These are phyloP conservation scores for Oryzias celebensis DNA, from an alignment of 2,113 vertebrate species.

Conservation along the genomic window DNA sequence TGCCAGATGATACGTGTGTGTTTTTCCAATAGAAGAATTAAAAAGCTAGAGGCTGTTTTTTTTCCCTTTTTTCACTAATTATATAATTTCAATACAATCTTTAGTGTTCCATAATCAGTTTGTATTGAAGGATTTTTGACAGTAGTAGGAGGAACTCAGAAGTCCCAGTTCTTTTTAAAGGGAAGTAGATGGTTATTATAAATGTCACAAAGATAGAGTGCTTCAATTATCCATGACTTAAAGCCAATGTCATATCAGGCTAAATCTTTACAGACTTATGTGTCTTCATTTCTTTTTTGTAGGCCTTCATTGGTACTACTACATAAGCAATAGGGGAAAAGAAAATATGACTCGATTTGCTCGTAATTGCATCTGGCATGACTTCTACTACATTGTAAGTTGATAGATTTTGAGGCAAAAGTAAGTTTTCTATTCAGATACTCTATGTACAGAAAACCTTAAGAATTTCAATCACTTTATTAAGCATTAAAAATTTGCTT, in stretches of 20 bases:
- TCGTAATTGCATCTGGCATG: no score
- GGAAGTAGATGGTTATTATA: slow-evolving; percentile 46
- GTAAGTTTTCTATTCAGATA: no score
- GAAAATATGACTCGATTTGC: no score
- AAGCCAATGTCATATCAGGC: slow-evolving; percentile 29
- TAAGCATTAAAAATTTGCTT: no score
- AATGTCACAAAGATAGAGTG: slow-evolving; percentile 57
- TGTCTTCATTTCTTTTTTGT: slow-evolving; percentile 8
- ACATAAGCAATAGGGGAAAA: background rate
- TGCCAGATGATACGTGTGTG: background rate
- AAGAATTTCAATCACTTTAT: no score
- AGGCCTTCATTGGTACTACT: background rate
- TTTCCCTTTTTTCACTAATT: background rate
- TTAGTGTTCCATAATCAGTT: background rate
- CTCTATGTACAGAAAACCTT: no score
- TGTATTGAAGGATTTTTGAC: slow-evolving; percentile 5
- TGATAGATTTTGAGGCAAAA: no score
- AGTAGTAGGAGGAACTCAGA: slow-evolving; percentile 42
- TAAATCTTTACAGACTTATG: slow-evolving; percentile 34
- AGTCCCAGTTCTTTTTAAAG: slow-evolving; percentile 47
- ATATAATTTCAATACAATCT: background rate
- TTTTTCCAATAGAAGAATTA: background rate
- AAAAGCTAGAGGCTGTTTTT: no score
- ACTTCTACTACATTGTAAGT: no score
- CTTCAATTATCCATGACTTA: slow-evolving; percentile 46